Evolutionary conservation across 2,888 invertebrate genomes (phyloP), one percentile per base, ranked within the genome.

Genomic region (Apeira syringaria): DNA sequence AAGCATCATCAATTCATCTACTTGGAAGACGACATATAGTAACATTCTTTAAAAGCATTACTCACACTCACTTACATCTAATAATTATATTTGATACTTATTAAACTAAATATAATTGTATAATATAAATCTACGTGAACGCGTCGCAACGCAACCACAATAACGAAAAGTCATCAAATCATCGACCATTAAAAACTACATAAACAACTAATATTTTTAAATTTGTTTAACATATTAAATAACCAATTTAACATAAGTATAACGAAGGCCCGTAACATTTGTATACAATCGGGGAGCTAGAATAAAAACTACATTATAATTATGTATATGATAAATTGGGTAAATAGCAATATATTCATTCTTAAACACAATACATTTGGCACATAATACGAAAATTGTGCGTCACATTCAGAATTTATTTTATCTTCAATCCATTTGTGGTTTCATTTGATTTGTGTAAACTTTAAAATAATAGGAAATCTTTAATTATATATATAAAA

Each of bases 81-180:
- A 40, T 50, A 53, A n/a, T 41, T 40, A 39, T 39, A 42, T 38
- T 30, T 17, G 15, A 38, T 31, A 28, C 18, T 54, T 47, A 60
- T 50, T 43, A 49, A 55, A 54, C 35, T 45, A 61, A 74, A 74
- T 68, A 70, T 77, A 74, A 80, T 71, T 74, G 71, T 77, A 80
- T 66, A 74, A 67, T 68, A 59, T 68, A 73, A 84, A 82, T 68
- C 72, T 79, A 89, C 86, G 72, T 87, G 86, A 88, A 89, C 88
- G 81, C 79, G 81, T 84, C 88, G 83, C 80, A 58, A 80, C 80
- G 74, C 76, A 74, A 71, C 68, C 75, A 73, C 74, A 74, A 62
- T 44, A 68, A 66, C 61, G 66, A 74, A 70, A 73, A 77, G 73
- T 70, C 74, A 68, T 71, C 69, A 70, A 68, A 74, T 67, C 68